Percentiles rank a stretch among this genome's conserved stretches.
phyloP scores from a whole-genome alignment of 2,888 invertebrate genomes.

The Phytoseiulus persimilis region DNA sequence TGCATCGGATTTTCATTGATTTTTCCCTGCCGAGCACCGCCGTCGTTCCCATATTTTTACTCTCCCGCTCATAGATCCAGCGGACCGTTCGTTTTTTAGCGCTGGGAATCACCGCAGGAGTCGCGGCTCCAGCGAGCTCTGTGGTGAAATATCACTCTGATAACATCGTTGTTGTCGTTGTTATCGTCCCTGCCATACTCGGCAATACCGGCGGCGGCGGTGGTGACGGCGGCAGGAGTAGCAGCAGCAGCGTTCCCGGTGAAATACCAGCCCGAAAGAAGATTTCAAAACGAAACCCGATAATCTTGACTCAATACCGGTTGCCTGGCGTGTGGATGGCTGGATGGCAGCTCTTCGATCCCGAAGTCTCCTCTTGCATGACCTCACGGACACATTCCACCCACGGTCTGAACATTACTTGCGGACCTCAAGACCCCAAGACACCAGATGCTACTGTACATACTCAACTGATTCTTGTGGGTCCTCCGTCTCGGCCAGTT shows the following conservation, averaged over 20 bases:
- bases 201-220: not conserved
- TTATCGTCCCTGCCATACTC: not conserved
- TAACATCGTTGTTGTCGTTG: not conserved
- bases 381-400: not conserved
- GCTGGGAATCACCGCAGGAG: not conserved
- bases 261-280: not conserved
- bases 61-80: not conserved
- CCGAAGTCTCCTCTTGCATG: not conserved
- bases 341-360: not conserved
- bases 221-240: too few species aligned
- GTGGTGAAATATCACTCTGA: not conserved
- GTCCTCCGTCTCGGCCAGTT: too few species aligned
- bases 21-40: not conserved
- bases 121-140: not conserved
- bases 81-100: not conserved
- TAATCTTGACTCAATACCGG: not conserved
- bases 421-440: too few species aligned
- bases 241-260: not conserved
- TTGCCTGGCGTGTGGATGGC: not conserved
- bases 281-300: constrained; percentile 5
- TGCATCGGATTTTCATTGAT: not conserved
- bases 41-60: not conserved
- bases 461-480: too few species aligned
- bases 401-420: not conserved
- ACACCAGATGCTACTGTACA: too few species aligned